Percentiles rank a stretch among this genome's conserved stretches.
Evolutionary conservation across 2,113 vertebrate species (phyloP).

Genomic region (Odocoileus virginianus): DNA sequence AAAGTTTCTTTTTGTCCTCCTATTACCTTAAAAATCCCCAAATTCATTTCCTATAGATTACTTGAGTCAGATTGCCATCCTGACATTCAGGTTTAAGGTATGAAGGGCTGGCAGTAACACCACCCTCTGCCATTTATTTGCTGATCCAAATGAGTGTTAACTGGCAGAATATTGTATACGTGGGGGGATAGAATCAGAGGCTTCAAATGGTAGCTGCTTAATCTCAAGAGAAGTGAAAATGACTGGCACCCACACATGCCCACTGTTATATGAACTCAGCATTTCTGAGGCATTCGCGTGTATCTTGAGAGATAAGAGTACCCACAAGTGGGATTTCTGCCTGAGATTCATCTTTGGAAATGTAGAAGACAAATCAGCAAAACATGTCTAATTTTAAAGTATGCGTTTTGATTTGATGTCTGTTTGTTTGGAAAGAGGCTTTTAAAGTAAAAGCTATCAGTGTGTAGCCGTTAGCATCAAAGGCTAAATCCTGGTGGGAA

Average conservation of each 20-base stretch:
- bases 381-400: background rate
- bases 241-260: background rate
- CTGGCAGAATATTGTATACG: background rate
- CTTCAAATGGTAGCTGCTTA: background rate
- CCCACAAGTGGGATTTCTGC: background rate
- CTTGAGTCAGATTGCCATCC: background rate
- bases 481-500: background rate
- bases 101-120: background rate
- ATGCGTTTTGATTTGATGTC: background rate
- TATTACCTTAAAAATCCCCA: background rate
- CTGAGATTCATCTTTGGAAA: background rate
- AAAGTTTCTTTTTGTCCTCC: background rate
- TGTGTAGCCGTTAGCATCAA: background rate
- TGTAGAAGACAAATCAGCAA: background rate
- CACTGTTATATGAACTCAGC: background rate
- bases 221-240: background rate
- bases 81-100: background rate
- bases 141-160: background rate
- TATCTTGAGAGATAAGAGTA: background rate
- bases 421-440: slow-evolving; percentile 1
- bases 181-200: background rate
- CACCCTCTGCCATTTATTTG: background rate
- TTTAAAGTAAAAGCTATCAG: background rate
- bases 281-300: background rate
- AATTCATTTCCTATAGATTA: background rate